Evolutionary conservation across 64 coral and sea anemone species (phyloP).

Genomic region (Dendronephthya gigantea): DNA sequence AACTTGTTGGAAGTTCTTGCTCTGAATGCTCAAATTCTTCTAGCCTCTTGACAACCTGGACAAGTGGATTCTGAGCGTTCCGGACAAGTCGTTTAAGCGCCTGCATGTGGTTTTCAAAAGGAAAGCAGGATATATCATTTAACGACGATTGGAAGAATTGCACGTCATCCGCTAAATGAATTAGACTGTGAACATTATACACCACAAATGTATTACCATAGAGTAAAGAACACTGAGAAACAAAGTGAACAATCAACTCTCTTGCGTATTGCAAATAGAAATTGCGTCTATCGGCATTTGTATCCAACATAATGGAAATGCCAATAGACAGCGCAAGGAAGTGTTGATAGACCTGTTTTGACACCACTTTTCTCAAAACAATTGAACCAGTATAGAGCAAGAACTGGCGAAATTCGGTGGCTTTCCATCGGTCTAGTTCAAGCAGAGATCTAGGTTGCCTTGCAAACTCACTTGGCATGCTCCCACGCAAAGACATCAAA

Average conservation of each 20-base stretch:
- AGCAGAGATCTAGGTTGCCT: conserved; percentile 11
- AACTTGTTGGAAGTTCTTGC: background rate
- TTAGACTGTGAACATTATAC: background rate
- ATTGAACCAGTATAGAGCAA: background rate
- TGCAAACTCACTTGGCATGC: background rate
- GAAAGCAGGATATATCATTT: conserved; percentile 18
- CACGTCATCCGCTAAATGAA: background rate
- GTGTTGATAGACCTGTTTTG: background rate
- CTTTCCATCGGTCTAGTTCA: conserved; percentile 12
- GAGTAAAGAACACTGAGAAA: background rate
- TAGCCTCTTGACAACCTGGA: background rate
- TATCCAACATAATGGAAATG: background rate
- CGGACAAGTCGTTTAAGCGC: background rate
- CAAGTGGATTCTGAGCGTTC: background rate
- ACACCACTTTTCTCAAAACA: background rate
- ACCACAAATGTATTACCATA: background rate
- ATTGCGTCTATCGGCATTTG: background rate
- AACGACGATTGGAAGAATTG: conserved; percentile 3
- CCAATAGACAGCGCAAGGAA: background rate
- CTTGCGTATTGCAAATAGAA: background rate
- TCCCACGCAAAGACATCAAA: background rate
- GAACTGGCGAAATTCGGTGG: background rate
- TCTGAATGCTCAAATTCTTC: background rate
- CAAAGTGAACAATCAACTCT: background rate
- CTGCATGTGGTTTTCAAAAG: conserved; percentile 12